Conservation (phyloP, 2,888 invertebrate species). For the Chaetogeoica ovagalla region DNA sequence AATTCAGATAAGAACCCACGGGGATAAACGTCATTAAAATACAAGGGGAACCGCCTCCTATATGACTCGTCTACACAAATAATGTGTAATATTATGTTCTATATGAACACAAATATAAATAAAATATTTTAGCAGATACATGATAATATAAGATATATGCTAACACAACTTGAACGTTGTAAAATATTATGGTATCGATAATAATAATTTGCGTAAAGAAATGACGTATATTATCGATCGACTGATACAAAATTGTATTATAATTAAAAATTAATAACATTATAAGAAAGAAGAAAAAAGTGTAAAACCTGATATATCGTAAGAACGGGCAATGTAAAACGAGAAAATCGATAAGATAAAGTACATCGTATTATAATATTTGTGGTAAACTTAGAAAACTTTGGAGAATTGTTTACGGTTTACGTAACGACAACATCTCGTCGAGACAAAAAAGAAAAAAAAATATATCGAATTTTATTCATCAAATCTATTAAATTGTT, state of each 20-base stretch:
- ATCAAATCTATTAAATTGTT: conserved; percentile 3
- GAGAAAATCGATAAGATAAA: background rate
- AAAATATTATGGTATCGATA: no score
- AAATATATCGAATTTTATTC: background rate
- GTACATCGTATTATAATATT: no score
- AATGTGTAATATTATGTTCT: background rate
- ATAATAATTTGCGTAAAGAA: no score
- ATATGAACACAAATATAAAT: background rate
- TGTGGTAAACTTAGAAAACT: background rate
- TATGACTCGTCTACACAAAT: background rate
- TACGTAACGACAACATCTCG: background rate
- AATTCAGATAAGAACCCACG: conserved; percentile 17
- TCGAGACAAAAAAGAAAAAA: background rate
- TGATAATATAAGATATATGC: no score
- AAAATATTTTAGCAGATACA: background rate
- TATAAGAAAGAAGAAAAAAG: background rate
- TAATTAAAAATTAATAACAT: background rate
- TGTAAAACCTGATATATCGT: background rate
- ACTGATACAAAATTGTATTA: background rate
- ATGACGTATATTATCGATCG: no score
- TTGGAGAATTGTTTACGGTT: background rate
- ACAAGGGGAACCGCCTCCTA: background rate
- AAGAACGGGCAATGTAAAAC: background rate
- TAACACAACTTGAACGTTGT: no score
- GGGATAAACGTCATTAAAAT: background rate